Evolutionary conservation across 2,888 invertebrate genomes (phyloP), one percentile per base, ranked within the genome.

Genomic region (Epirrhoe alternata): DNA sequence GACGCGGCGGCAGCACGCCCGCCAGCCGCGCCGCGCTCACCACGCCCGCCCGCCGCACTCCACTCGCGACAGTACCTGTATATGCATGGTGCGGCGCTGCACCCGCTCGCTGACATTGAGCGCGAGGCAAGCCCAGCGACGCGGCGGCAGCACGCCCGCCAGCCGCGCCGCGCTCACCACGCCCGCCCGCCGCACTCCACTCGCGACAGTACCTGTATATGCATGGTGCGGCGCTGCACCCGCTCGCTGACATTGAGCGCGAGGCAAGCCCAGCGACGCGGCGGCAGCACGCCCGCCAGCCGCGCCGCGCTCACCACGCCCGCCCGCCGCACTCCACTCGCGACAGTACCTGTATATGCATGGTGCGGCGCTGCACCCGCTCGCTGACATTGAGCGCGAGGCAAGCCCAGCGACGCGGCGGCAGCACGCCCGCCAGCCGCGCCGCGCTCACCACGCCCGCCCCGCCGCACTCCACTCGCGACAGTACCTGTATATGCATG

Each of bases 381-480:
- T 60, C 56, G 56, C 14, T 5, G 10, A 63, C 63, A 57, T 63
- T 53, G 63, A 38, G 53, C 57, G 49, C 49, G 33, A 58, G 51
- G 31, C 55, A 50, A 1, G 49, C 54, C 50, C 59, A 54, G 12
- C 16, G 24, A n/a, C 42, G 56, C 38, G 53, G 58, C 38, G 49
- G 53, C 51, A 45, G 55, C 33, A 35, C 51, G 45, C 45, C 14
- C 17, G 54, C 17, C 45, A 58, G 45, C 51, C 56, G 51, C 53
- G 51, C 64, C 64, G 62, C 33, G 58, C 47, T 47, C 16, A 47
- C 31, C 35, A 58, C 52, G 56, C 56, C 64, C 58, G 62, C 33
- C 53, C 35, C 83, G n/a, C 67, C 86, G 53, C 85, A 83, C 69
- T 95, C 95, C 2, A 95, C 94, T 0, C 95, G 93, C 5, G 94